phyloP scores from a whole-genome alignment of 2,797 vertebrate genomes.

The Pangasius krempfi region DNA sequence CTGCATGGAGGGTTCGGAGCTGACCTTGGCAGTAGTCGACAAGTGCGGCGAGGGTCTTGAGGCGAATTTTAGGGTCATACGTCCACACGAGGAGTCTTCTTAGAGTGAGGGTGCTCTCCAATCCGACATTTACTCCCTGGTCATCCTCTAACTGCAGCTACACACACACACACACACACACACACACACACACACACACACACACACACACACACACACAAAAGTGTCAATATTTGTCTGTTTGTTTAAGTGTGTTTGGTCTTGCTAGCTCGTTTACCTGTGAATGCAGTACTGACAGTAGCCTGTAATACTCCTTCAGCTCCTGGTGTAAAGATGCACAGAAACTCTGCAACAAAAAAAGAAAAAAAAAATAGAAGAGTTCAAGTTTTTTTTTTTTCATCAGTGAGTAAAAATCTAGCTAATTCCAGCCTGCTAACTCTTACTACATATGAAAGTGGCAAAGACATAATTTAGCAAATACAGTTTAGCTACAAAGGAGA shows the following conservation, averaged over 20 bases:
- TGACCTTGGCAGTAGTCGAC: constrained; percentile 97
- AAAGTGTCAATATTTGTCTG: not conserved
- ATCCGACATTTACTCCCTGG: constrained; percentile 84
- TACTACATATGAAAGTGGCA: not conserved
- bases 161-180: constrained; percentile 48
- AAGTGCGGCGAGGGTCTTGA: constrained; percentile 95
- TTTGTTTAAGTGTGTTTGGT: not conserved
- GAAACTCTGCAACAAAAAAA: constrained; percentile 83
- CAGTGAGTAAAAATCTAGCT: not conserved
- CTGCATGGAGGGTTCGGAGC: not conserved
- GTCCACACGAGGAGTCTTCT: constrained; percentile 97
- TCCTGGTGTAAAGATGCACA: constrained; percentile 96
- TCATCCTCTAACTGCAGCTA: constrained; percentile 96
- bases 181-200: constrained; percentile 53
- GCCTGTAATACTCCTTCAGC: constrained; percentile 94
- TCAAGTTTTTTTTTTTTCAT: not conserved
- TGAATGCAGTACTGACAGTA: constrained; percentile 94
- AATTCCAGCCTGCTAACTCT: not conserved
- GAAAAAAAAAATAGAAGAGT: not conserved
- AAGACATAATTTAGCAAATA: not conserved
- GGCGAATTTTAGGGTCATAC: constrained; percentile 92
- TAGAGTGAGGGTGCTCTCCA: constrained; percentile 88
- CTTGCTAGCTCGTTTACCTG: constrained; percentile 77
- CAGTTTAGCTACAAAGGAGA: not conserved
- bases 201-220: constrained; percentile 48